Percentiles rank a stretch among this genome's conserved stretches.
These are phyloP conservation scores for Shinisaurus crocodilurus DNA, from an alignment of 2,113 vertebrate species.

Conservation along the genomic window DNA sequence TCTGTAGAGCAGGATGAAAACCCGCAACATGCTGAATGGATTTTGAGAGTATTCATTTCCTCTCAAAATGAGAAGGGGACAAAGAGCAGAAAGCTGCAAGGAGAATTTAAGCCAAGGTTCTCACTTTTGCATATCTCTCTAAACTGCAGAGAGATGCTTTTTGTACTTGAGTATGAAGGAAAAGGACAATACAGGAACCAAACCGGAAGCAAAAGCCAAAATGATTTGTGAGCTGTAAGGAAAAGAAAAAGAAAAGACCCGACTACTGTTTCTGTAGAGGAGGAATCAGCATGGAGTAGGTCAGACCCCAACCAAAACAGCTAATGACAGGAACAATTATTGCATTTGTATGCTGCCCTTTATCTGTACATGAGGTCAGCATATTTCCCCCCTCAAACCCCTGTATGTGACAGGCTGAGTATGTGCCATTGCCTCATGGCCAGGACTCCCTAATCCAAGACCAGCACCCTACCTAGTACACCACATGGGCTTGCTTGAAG, in stretches of 20 bases:
- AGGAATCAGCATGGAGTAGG: neutral
- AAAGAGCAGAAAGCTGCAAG: neutral
- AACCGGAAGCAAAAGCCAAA: neutral
- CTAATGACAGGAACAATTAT: neutral
- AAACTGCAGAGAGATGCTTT: neutral
- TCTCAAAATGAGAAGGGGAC: neutral
- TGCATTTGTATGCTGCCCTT: neutral
- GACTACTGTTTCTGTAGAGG: constrained; percentile 6
- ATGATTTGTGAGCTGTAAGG: neutral
- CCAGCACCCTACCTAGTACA: neutral
- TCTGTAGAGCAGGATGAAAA: constrained; percentile 12
- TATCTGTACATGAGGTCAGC: neutral
- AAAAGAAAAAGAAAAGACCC: neutral
- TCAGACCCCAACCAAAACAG: neutral
- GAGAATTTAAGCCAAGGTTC: constrained; percentile 5
- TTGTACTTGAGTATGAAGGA: constrained; percentile 1
- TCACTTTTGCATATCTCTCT: neutral
- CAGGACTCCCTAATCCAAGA: neutral
- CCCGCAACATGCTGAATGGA: neutral
- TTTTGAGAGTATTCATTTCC: constrained; percentile 25
- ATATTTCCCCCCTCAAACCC: neutral
- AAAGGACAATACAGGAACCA: neutral
- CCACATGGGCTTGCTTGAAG: neutral
- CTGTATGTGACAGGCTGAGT: neutral
- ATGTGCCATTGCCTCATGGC: neutral